Conservation (phyloP, 2,888 invertebrate genomes). For the Aspidiotus destructor region DNA sequence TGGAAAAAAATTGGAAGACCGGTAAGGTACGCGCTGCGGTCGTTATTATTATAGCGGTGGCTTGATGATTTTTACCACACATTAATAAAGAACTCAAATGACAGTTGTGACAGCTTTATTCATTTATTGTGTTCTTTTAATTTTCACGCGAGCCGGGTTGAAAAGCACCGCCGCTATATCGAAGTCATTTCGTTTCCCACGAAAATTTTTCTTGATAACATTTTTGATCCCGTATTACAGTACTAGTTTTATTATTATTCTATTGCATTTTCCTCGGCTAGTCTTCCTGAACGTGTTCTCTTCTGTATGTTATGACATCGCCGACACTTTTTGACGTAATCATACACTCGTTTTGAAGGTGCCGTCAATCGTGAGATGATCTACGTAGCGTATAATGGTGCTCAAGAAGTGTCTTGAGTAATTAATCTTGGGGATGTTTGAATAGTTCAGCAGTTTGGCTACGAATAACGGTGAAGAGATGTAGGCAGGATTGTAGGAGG, state of each 20-base stretch:
- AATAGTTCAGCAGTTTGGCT: too few species aligned
- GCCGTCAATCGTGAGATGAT: too few species aligned
- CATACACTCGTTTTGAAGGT: neutral
- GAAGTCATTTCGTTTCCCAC: slow-evolving; percentile 1
- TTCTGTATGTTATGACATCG: neutral
- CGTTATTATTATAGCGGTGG: neutral
- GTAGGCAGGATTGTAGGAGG: too few species aligned
- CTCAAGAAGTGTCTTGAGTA: too few species aligned
- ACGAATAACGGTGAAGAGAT: too few species aligned
- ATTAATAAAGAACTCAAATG: slow-evolving; percentile 20
- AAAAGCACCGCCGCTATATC: neutral
- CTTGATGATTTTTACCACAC: slow-evolving; percentile 3
- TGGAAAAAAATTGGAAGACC: too few species aligned
- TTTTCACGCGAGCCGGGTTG: slow-evolving; percentile 18
- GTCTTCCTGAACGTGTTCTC: neutral
- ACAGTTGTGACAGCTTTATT: slow-evolving; percentile 12
- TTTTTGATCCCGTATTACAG: neutral
- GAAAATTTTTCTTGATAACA: slow-evolving; percentile 16
- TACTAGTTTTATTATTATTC: neutral
- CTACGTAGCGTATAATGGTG: too few species aligned
- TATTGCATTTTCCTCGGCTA: neutral
- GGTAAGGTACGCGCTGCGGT: neutral
- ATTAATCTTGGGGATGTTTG: too few species aligned
- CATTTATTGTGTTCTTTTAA: slow-evolving; percentile 16
- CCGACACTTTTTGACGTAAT: slow-evolving; percentile 2